Conservation (phyloP, 2,113 vertebrate species). For the Menidia beryllina region DNA sequence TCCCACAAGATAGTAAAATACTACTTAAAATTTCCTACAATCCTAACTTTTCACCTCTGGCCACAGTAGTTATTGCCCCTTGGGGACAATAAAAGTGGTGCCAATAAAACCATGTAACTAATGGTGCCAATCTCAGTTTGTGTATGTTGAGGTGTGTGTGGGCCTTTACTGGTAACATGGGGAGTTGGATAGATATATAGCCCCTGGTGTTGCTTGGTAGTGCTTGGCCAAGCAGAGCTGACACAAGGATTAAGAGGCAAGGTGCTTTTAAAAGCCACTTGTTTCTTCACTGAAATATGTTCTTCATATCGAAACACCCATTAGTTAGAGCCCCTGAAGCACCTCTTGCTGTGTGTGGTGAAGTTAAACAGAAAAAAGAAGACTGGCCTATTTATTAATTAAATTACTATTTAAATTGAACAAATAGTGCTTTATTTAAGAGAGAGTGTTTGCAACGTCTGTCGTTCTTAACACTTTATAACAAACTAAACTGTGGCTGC, state of each 20-base stretch:
- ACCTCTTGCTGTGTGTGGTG: constrained; percentile 18
- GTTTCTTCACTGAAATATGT: constrained; percentile 55
- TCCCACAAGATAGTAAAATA: constrained; percentile 61
- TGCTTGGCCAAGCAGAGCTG: constrained; percentile 47
- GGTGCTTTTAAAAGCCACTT: constrained; percentile 56
- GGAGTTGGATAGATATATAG: constrained; percentile 61
- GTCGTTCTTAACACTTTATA: constrained; percentile 36
- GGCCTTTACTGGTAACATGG: constrained; percentile 33
- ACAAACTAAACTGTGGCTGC: constrained; percentile 51
- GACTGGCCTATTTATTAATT: not conserved
- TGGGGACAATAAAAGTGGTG: constrained; percentile 46
- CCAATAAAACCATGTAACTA: constrained; percentile 65
- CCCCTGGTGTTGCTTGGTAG: constrained; percentile 55
- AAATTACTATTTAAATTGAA: constrained; percentile 18
- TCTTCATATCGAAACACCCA: constrained; percentile 25
- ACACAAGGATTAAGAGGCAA: constrained; percentile 64
- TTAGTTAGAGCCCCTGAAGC: constrained; percentile 19
- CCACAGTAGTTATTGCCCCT: constrained; percentile 57
- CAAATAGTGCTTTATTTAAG: constrained; percentile 37
- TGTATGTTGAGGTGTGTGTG: constrained; percentile 42
- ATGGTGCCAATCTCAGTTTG: constrained; percentile 55
- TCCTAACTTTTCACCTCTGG: constrained; percentile 67
- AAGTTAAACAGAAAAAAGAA: constrained; percentile 21
- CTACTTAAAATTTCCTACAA: constrained; percentile 55
- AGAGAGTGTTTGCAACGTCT: constrained; percentile 28